Evolutionary conservation across 2,113 vertebrate genomes (phyloP).

Genomic region (Lutjanus erythropterus): DNA sequence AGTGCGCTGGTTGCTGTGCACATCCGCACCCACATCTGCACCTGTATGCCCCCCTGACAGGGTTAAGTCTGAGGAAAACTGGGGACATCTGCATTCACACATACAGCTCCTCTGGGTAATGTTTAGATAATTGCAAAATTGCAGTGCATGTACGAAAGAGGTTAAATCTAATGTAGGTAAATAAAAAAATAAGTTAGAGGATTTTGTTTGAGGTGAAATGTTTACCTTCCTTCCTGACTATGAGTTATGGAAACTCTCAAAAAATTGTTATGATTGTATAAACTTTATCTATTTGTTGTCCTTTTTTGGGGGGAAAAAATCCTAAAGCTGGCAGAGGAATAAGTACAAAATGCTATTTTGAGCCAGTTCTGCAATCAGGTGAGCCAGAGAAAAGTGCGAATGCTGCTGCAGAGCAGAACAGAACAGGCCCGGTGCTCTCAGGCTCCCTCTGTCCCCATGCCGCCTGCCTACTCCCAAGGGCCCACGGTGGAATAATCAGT

Average conservation of each 20-base stretch:
- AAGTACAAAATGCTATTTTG: slow-evolving; percentile 59
- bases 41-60: too few species aligned
- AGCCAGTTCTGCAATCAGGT: slow-evolving; percentile 37
- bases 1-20: too few species aligned
- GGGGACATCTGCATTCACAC: too few species aligned
- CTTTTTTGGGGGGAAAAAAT: slow-evolving; percentile 36
- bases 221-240: too few species aligned
- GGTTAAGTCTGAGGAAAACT: too few species aligned
- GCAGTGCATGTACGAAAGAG: too few species aligned
- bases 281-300: slow-evolving; percentile 10
- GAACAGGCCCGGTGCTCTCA: slow-evolving; percentile 47
- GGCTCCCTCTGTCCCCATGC: slow-evolving; percentile 66
- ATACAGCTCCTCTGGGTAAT: too few species aligned
- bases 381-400: slow-evolving; percentile 55
- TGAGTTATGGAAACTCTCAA: not conserved
- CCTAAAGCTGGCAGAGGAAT: slow-evolving; percentile 1
- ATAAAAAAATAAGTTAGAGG: not conserved
- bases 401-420: slow-evolving; percentile 49
- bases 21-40: too few species aligned
- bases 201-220: not conserved
- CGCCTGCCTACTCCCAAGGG: slow-evolving; percentile 69
- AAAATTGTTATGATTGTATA: slow-evolving; percentile 4
- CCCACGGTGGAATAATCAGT: slow-evolving; percentile 81
- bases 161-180: too few species aligned
- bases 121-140: too few species aligned